Evolutionary conservation across 2,888 invertebrate genomes (phyloP), one percentile per base, ranked within the genome.

Genomic region (Caenorhabditis sulstoni): DNA sequence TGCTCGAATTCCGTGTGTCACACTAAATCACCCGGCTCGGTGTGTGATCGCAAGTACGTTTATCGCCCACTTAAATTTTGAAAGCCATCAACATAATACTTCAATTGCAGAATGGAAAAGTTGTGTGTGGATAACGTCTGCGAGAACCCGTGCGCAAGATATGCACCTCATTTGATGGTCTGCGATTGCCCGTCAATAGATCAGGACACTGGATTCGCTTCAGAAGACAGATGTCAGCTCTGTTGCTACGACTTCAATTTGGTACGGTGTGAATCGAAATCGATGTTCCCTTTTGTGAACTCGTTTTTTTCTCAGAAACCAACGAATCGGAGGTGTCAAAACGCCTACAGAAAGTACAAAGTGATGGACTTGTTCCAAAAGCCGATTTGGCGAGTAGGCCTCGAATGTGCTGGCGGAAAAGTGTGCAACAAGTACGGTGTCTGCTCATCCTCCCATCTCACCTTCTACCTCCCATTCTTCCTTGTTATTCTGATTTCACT

Each of bases 111-210:
- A 68, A 78, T 87, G 84, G 88, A 89, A 52, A 90, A 90, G 75
- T 80, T 90, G 12, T 90, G 90, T 75, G 89, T 88, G 20, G 90
- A 89, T 61, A 86, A 89, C 75, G 80, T 85, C n/a, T 90, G 90
- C 70, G 87, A 88, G 62, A 90, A 90, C 59, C 90, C 90, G 39
- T 90, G 90, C 81, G 87, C 88, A 12, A 71, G 86, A 18, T 86
- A 86, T 52, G 86, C 86, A 4, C 86, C 90, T 2, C 89, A 90
- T 79, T 79, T 89, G 18, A 89, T 89, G 90, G 88, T 90, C n/a
- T 90, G 90, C 79, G 90, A 90, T 50, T 90, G 90, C 66, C 80
- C 89, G 3, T 79, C 87, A 37, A 90, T 90, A 50, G 90, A 90
- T 70, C 90, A 87, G 52, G 89, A 90, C 76, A 90, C 89, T 7